Conservation (phyloP, 2,888 invertebrate species). For the Melanotus villosus region DNA sequence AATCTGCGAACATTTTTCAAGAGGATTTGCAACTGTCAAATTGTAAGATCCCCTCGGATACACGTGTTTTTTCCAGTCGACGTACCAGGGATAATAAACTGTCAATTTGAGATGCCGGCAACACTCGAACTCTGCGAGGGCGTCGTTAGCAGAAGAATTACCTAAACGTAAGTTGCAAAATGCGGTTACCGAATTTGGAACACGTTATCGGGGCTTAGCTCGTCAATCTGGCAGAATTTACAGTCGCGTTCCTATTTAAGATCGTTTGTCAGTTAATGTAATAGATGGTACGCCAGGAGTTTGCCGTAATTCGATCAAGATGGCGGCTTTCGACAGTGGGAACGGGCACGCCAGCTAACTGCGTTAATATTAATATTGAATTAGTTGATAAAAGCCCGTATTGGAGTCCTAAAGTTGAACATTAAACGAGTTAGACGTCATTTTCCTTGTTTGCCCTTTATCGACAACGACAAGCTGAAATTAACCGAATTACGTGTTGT, state of each 20-base stretch:
- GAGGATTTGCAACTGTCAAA: conserved; percentile 32
- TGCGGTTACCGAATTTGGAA: conserved; percentile 28
- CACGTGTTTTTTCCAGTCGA: conserved; percentile 22
- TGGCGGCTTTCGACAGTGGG: conserved; percentile 26
- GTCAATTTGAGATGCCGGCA: conserved; percentile 23
- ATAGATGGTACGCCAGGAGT: conserved; percentile 34
- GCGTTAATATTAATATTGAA: conserved; percentile 28
- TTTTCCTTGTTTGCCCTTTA: conserved; percentile 16
- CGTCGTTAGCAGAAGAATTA: conserved; percentile 23
- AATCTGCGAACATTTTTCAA: conserved; percentile 33
- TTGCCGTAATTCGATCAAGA: conserved; percentile 31
- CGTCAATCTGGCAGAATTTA: conserved; percentile 38
- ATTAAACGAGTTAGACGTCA: conserved; percentile 22
- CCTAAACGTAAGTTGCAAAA: conserved; percentile 24
- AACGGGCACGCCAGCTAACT: conserved; percentile 18
- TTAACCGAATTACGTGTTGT: conserved; percentile 4
- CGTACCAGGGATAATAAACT: conserved; percentile 32
- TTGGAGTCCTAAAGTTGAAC: background rate
- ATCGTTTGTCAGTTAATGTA: conserved; percentile 38
- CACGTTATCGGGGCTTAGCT: conserved; percentile 32
- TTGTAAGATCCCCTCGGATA: conserved; percentile 21
- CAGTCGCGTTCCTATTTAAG: conserved; percentile 33
- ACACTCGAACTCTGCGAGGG: background rate
- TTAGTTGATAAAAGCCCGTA: conserved; percentile 27
- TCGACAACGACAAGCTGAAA: conserved; percentile 2